Percentiles rank a stretch among this genome's conserved stretches.
phyloP scores from a whole-genome alignment of 1,140 invertebrate genomes.

The Bombus sibiricus region DNA sequence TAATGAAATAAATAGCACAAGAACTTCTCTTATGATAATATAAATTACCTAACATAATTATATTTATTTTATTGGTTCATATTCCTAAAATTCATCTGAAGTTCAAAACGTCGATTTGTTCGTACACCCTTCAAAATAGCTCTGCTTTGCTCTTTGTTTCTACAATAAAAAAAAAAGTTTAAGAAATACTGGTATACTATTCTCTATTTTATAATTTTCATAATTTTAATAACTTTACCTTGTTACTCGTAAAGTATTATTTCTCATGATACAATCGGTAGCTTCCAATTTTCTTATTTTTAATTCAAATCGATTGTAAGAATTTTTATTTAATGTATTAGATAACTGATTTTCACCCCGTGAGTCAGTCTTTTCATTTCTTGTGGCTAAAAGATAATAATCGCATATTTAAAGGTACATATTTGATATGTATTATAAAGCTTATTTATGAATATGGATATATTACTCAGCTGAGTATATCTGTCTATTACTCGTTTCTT shows the following conservation, averaged over 20 bases:
- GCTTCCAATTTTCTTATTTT: slow-evolving; percentile 72
- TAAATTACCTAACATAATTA: background rate
- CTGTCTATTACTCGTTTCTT: slow-evolving; percentile 82
- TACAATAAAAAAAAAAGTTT: slow-evolving; percentile 11
- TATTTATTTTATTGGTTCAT: slow-evolving; percentile 39
- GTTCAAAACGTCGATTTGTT: slow-evolving; percentile 86
- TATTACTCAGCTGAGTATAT: slow-evolving; percentile 68
- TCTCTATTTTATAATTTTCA: background rate
- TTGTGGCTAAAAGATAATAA: slow-evolving; percentile 16
- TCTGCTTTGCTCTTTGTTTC: slow-evolving; percentile 78
- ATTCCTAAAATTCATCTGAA: slow-evolving; percentile 84
- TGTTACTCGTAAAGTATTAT: background rate
- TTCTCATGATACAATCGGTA: slow-evolving; percentile 58
- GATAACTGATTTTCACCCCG: slow-evolving; percentile 20
- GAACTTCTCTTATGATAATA: background rate
- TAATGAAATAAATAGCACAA: background rate
- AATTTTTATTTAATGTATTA: slow-evolving; percentile 40
- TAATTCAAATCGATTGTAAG: slow-evolving; percentile 82
- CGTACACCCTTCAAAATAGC: slow-evolving; percentile 84
- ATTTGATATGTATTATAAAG: background rate
- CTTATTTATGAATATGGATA: background rate
- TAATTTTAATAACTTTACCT: background rate
- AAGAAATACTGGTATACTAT: slow-evolving; percentile 13
- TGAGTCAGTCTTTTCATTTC: background rate
- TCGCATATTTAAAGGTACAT: background rate